Base-by-base conservation (phyloP, 2,888 invertebrate genomes). In the Bembecia ichneumoniformis region DNA sequence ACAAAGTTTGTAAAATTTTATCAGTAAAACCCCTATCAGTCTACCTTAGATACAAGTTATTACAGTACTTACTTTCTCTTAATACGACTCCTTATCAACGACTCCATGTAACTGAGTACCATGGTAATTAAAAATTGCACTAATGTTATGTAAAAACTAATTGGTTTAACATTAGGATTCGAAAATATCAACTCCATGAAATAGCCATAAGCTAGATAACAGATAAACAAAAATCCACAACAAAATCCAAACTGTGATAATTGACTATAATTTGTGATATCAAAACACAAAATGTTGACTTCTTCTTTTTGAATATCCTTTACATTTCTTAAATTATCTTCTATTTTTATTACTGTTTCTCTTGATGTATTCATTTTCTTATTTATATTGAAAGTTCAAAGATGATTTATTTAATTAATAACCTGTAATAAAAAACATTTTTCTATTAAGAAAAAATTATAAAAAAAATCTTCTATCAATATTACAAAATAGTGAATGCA, bases 111-210 rank as follows among this genome's bases (percentile, higher is more conserved):
- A 51, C 96, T 96, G 72, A 98, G 94, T 20, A 91, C 56, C 52
- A 93, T 91, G 67, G 98, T 98, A 65, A 93, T 94, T 14, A 91
- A 89, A 87, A 98, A 98, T 81, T 98, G 98, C 13, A 97, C 88
- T 51, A 98, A 83, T 1, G 98, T 98, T 55, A 98, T 88, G 74
- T 95, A 97, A 93, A 97, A 93, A 46, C 97, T 97, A 67, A 93
- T 94, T 0, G 95, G 93, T 65, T 94, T 92, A 62, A 97, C 95
- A 44, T 96, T 96, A 16, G 95, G 92, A n/a, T 94, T 88, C 0
- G 94, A 93, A 75, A 98, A 98, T 69, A 98, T 95, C 45, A 97
- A 81, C 81, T 98, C 98, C 90, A 95, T 91, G 70, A 95, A 89
- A 79, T 96, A 98, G 49, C 97, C 98, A 88, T 98, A 98, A 0